Evolutionary conservation across 2,113 vertebrate genomes (phyloP).

Genomic region (Ardeotis arabs): DNA sequence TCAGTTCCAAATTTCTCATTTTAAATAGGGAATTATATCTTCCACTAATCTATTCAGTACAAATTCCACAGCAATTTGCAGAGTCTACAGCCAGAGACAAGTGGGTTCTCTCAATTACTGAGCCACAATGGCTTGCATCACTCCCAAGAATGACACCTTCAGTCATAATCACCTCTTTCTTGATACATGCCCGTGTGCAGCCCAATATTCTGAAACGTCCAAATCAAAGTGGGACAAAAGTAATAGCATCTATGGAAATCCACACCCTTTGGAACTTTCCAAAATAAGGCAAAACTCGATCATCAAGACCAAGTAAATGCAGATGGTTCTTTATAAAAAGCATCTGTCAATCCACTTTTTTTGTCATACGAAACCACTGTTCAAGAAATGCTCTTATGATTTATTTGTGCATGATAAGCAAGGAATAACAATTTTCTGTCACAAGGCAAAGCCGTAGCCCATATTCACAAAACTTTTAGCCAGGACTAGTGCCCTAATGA

Average conservation of each 20-base stretch:
- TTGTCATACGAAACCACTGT: background rate
- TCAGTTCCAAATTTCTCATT: background rate
- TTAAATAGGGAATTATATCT: background rate
- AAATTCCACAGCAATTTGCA: background rate
- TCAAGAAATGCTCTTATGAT: background rate
- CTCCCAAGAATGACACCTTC: background rate
- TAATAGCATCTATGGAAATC: background rate
- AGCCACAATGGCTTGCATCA: background rate
- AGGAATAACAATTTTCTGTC: background rate
- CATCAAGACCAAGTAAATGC: background rate
- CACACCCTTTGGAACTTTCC: background rate
- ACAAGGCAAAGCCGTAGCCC: background rate
- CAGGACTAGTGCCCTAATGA: background rate
- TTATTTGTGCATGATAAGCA: background rate
- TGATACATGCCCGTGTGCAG: background rate
- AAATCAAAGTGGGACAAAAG: background rate
- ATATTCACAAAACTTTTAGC: background rate
- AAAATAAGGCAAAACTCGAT: background rate
- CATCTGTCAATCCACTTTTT: background rate
- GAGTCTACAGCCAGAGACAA: background rate
- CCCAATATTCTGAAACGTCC: background rate
- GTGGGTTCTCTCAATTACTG: background rate
- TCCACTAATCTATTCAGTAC: background rate
- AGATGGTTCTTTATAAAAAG: background rate
- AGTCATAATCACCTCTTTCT: background rate